A percentile compares a stretch with the other conserved stretches of the same genome.
These are phyloP conservation scores for Zygothrica quintamaculata DNA, from an alignment of 2,888 invertebrate genomes.

Conservation along the genomic window DNA sequence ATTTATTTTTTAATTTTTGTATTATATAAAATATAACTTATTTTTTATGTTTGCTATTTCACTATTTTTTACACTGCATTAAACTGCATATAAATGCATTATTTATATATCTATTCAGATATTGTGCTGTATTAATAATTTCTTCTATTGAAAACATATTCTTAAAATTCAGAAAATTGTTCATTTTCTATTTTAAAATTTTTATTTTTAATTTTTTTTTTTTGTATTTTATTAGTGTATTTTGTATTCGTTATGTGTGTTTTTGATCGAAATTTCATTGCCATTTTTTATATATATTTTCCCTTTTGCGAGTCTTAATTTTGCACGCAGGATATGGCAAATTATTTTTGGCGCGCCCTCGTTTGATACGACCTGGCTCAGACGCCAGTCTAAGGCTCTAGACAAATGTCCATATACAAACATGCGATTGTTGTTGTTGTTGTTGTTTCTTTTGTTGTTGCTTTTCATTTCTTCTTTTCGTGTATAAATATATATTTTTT, in stretches of 20 bases:
- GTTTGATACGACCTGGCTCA: conserved; percentile 11
- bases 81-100: no score
- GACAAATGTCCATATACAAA: conserved; percentile 35
- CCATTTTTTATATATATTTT: not conserved
- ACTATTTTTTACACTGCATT: no score
- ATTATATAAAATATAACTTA: no score
- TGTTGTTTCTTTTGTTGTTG: conserved; percentile 16
- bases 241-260: conserved; percentile 11
- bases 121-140: no score
- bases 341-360: conserved; percentile 57
- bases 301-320: conserved; percentile 10
- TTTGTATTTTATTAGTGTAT: conserved; percentile 21
- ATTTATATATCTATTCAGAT: no score
- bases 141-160: no score
- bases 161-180: no score
- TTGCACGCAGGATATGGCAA: conserved; percentile 70
- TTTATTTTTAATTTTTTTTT: no score
- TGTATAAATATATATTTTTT: no score
- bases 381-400: conserved; percentile 11
- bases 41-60: no score
- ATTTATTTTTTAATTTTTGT: no score
- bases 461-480: not conserved
- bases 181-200: no score
- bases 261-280: not conserved
- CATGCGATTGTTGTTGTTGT: conserved; percentile 22